phyloP scores from a whole-genome alignment of 2,888 invertebrate genomes.

The Crocallis elinguaria region DNA sequence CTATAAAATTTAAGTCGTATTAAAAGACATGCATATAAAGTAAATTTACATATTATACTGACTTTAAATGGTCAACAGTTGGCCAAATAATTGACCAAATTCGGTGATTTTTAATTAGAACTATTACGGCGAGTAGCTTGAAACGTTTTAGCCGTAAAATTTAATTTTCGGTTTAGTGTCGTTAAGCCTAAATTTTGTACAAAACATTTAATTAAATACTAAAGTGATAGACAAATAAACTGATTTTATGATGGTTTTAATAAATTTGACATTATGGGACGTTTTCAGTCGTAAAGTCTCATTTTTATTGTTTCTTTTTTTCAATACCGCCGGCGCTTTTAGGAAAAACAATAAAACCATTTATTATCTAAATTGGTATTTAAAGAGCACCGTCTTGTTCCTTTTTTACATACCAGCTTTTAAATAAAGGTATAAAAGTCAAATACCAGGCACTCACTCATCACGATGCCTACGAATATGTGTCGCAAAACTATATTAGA shows the following conservation, averaged over 20 bases:
- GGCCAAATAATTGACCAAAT: background rate
- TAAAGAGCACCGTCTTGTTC: too few relatives aligned
- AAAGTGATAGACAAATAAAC: conserved; percentile 22
- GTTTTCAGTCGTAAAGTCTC: conserved; percentile 27
- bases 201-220: conserved; percentile 30
- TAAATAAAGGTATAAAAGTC: too few relatives aligned
- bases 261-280: conserved; percentile 29
- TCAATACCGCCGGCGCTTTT: conserved; percentile 2
- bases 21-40: conserved; percentile 2
- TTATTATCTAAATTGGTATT: conserved; percentile 2
- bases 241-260: conserved; percentile 26
- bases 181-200: conserved; percentile 26
- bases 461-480: too few relatives aligned
- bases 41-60: conserved; percentile 2
- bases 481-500: too few relatives aligned
- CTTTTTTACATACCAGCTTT: too few relatives aligned
- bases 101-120: conserved; percentile 7
- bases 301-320: conserved; percentile 17
- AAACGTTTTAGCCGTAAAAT: conserved; percentile 7
- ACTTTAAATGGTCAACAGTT: background rate
- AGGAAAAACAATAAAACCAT: conserved; percentile 14
- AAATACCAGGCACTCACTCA: too few relatives aligned
- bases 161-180: conserved; percentile 13
- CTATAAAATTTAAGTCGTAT: conserved; percentile 5
- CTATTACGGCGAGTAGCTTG: conserved; percentile 1